Base-by-base conservation (phyloP, 2,888 invertebrate species). In the Aethes cnicana region DNA sequence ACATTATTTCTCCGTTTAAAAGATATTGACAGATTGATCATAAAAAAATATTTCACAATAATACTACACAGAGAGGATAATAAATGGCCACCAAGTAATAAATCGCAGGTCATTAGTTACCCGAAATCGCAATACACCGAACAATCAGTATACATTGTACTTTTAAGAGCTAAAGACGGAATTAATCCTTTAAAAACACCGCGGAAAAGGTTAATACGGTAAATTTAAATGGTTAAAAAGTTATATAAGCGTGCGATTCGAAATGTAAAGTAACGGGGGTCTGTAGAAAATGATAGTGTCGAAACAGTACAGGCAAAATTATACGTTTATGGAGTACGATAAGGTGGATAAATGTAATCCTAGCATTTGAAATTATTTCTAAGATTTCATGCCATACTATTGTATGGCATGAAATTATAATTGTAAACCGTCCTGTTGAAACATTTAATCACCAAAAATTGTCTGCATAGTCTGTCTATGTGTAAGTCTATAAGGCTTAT, bases 211-310 rank as follows among this genome's bases (percentile, higher is more conserved):
- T 39, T 52, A 46, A 32, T 52, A 52, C 79, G 75, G 81, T 80
- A 78, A 74, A 80, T 66, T 70, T 69, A 77, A 77, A 76, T 72
- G 72, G 72, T 68, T 48, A 32, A 26, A 36, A 49, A 43, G 36
- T 25, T 28, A 37, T 30, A 11, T 12, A 50, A 23, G 35, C 25
- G 30, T 23, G 17, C 23, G 9, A 18, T 12, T 4, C n/a, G 4
- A 21, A 1, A n/a, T 8, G 5, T 4, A 7, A 8, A 1, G 6
- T n/a, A n/a, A n/a, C 1, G 14, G 14, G 36, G 43, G 36, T 32
- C 50, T 14, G 43, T 32, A 37, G 8, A 4, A 6, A 28, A 16
- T 17, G 0, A 11, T 11, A 26, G 3, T 28, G n/a, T n/a, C n/a
- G n/a, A n/a, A n/a, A n/a, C n/a, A n/a, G n/a, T n/a, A n/a, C n/a